Conservation (phyloP, 2,797 vertebrate species). For the Urosaurus nigricauda region DNA sequence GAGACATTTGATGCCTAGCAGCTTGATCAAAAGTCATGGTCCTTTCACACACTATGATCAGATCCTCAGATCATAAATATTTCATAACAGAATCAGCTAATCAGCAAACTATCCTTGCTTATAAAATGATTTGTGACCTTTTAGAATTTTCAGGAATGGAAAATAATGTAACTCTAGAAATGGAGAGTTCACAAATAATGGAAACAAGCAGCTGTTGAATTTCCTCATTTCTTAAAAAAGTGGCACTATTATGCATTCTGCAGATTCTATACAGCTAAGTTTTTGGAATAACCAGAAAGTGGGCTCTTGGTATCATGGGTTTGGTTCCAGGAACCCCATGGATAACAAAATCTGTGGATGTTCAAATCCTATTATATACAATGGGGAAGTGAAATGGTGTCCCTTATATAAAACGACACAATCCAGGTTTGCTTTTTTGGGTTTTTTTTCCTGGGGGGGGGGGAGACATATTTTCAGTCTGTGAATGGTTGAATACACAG, state of each 20-base stretch:
- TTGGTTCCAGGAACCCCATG: no score
- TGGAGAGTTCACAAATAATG: not conserved
- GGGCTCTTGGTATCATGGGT: no score
- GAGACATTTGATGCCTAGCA: not conserved
- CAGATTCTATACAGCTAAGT: not conserved
- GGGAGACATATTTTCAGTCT: no score
- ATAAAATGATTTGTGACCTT: not conserved
- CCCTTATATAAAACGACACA: no score
- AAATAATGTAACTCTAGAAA: not conserved
- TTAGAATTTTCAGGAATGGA: not conserved
- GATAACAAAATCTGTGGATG: no score
- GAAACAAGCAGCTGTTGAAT: not conserved
- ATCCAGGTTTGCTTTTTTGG: no score
- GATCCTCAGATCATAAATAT: slow-evolving; percentile 4
- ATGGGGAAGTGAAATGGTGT: no score
- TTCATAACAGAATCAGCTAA: slow-evolving; percentile 2
- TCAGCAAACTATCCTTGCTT: not conserved
- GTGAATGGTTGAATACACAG: no score
- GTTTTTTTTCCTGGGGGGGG: no score
- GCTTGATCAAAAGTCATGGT: not conserved
- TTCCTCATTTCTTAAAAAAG: not conserved
- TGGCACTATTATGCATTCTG: not conserved
- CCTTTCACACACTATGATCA: not conserved
- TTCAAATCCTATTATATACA: no score
- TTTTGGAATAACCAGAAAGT: not conserved